Evolutionary conservation across 2,888 invertebrate genomes (phyloP).

Genomic region (Dastarcus helophoroides): DNA sequence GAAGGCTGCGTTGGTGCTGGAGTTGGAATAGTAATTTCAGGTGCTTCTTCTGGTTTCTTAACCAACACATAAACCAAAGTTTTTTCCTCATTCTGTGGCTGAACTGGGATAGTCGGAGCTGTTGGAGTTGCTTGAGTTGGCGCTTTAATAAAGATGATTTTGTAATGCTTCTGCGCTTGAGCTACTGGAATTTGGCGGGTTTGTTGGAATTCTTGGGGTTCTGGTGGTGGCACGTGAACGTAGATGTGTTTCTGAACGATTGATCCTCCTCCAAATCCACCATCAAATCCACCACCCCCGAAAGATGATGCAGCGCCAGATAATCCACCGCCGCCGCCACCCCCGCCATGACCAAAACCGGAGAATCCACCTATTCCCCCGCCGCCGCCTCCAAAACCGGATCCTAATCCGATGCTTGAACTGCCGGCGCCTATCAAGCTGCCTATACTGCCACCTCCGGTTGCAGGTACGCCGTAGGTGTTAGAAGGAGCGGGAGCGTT

Average conservation of each 20-base stretch:
- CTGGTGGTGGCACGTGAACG: conserved; percentile 79
- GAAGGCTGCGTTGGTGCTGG: conserved; percentile 71
- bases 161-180: conserved; percentile 65
- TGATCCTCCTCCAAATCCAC: conserved; percentile 34
- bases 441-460: conserved; percentile 31
- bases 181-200: conserved; percentile 52
- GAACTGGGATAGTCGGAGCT: conserved; percentile 64
- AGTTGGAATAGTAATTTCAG: conserved; percentile 67
- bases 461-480: conserved; percentile 32
- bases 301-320: conserved; percentile 19
- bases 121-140: conserved; percentile 67
- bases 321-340: conserved; percentile 11
- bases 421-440: conserved; percentile 25
- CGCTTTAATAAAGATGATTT: conserved; percentile 81
- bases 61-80: conserved; percentile 81
- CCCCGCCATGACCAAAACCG: too few species aligned
- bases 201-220: conserved; percentile 54
- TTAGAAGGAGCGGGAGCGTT: conserved; percentile 22
- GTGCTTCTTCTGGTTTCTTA: conserved; percentile 77
- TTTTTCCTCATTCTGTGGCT: conserved; percentile 77
- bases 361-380: conserved; percentile 30
- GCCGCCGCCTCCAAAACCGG: conserved; percentile 26
- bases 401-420: conserved; percentile 36
- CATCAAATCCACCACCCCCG: conserved; percentile 10
- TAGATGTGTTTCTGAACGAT: conserved; percentile 75